Percentiles rank a stretch among this genome's conserved stretches.
Evolutionary conservation across 2,888 invertebrate genomes (phyloP).

Genomic region (Apotomis turbidana): DNA sequence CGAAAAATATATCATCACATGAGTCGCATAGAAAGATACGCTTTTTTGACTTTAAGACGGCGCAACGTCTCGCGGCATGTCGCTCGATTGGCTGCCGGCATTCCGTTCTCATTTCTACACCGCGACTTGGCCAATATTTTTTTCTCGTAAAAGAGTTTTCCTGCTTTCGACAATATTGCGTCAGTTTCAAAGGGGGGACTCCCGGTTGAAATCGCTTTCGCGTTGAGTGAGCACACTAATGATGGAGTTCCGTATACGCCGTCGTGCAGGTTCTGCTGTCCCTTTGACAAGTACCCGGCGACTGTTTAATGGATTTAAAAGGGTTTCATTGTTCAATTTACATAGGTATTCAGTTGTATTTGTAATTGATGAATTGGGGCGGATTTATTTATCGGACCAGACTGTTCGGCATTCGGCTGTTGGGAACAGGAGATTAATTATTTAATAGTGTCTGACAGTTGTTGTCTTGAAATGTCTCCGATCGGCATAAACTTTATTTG

Average conservation of each 20-base stretch:
- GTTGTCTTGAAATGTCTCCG: too few relatives aligned
- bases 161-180: constrained; percentile 82
- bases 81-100: constrained; percentile 76
- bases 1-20: too few relatives aligned
- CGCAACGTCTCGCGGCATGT: constrained; percentile 63
- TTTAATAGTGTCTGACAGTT: too few relatives aligned
- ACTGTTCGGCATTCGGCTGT: not conserved
- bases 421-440: too few relatives aligned
- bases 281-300: constrained; percentile 67
- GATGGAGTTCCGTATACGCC: constrained; percentile 78
- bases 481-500: too few relatives aligned
- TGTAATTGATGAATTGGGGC: constrained; percentile 19
- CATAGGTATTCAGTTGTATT: constrained; percentile 18
- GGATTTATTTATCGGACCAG: constrained; percentile 14
- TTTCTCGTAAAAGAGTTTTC: constrained; percentile 77
- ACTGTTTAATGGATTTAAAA: constrained; percentile 73
- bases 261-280: constrained; percentile 57
- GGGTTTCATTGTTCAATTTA: constrained; percentile 64
- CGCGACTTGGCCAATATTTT: constrained; percentile 72
- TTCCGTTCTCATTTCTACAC: constrained; percentile 76
- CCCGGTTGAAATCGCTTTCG: constrained; percentile 79
- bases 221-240: constrained; percentile 83
- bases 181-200: constrained; percentile 75
- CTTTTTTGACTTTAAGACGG: not conserved
- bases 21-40: not conserved